Base-by-base conservation (phyloP, 2,797 vertebrate genomes). In the Micromesistius poutassou region DNA sequence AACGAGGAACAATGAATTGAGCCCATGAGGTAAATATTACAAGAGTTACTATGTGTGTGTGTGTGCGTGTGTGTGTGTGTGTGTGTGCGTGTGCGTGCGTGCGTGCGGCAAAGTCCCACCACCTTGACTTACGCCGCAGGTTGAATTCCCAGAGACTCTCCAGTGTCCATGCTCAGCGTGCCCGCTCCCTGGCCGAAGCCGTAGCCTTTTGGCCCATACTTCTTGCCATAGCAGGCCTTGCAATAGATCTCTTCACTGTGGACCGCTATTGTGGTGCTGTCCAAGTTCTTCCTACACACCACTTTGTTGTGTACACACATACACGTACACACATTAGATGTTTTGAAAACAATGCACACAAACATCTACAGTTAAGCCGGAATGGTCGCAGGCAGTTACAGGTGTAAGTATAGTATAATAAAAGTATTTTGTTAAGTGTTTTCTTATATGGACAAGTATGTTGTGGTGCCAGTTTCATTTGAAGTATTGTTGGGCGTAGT, bases 171-270 rank as follows among this genome's bases (percentile, higher is more conserved):
- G 92, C 94, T 98, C 83, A 99, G 94, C 0, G 95, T 96, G 16
- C 97, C 97, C 0, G 97, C 97, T 73, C 97, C 97, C 82, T 95
- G 94, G 13, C 97, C 97, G 0, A 92, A 99, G 2, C 97, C 97
- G 0, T 98, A 99, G 86, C 97, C 97, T 92, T 98, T 99, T 77
- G 97, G 97, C 5, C 97, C 97, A 0, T 98, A 96, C 88, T 98
- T 98, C 93, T 98, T 98, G 83, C 95, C 94, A 0, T 99, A 98
- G 91, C 97, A 99, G n/a, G 96, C 93, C 87, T 96, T 98, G 94
- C 97, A 99, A 90, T 96, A 98, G 86, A 99, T 94, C 90, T 99
- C 97, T 12, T 98, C 96, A 9, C 88, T 92, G 0, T 98, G 97
- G 88, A 96, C 95, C 0, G 97, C 94, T 36, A 99, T 95, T 0